Base-by-base conservation (phyloP, 2,888 invertebrate species). In the Laothoe populi region DNA sequence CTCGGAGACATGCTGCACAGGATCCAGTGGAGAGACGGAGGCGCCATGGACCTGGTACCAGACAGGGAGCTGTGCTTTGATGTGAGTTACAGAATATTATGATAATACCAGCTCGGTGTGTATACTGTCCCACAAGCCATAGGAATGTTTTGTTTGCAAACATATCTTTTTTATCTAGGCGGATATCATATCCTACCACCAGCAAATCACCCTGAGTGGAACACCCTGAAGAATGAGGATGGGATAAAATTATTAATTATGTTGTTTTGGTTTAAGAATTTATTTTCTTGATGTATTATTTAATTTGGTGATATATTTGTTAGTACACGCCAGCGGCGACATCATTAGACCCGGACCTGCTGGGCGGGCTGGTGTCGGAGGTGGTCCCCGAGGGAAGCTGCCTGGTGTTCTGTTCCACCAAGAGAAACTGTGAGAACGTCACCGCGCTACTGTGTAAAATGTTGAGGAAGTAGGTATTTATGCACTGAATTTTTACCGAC, bases 371-470 rank as follows among this genome's bases (percentile, higher is more conserved):
- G 66, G 96, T 97, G 1, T 91, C 95, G 71, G 98, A 98, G 85
- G 95, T 97, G 64, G 94, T 96, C 1, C 98, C 98, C 0, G 83
- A 94, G 19, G 94, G 95, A 73, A 96, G 97, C 0, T 97, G 97
- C 76, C 94, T 99, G 0, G 95, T 99, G 48, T 99, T 99, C 93
- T 99, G 99, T 82, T 95, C 98, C n/a, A 96, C 97, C 2, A 97
- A 98, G 78, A 95, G 96, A 75, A 98, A 97, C 87, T 98, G 98
- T 79, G 98, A 99, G 89, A 98, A 97, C 87, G 97, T 99, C 1
- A 97, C 98, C 0, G 77, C 94, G 23, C 88, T 98, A 19, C 88
- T 99, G 11, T 95, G 96, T 72, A 95, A 95, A 78, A 87, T 96
- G 68, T 90, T 87, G 65, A 75, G 87, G 59, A 80, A 75, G 91